Base-by-base conservation (phyloP, 2,888 invertebrate genomes). In the Brenthis hecate region DNA sequence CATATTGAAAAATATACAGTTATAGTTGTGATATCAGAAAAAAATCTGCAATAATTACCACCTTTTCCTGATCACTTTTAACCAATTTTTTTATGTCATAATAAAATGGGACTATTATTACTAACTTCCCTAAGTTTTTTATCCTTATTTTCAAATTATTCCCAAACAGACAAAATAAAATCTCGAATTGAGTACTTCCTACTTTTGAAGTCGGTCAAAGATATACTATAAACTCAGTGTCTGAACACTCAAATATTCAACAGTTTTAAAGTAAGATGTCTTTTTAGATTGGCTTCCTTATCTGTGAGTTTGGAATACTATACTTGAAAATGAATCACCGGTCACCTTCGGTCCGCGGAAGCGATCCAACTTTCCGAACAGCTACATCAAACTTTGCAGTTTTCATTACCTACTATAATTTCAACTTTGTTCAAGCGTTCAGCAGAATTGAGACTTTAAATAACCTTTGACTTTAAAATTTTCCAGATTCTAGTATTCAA, bases 321-420 rank as follows among this genome's bases (percentile, higher is more conserved):
- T 70, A 66, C 56, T 62, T 65, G 61, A 70, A 48, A 43, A 11
- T 55, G 64, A 56, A 66, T 62, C 71, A 62, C 53, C 72, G 67
- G 69, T 62, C 66, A 73, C 70, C 72, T 71, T 69, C 67, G 73
- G 73, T 73, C 75, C 75, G 72, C 64, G 72, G 70, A 72, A 70
- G 28, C 69, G 66, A 66, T 68, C 72, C 68, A 74, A 74, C 62
- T 76, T 72, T 60, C 48, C n/a, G 28, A 69, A 11, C 36, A 74
- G 73, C 74, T 75, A 76, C 65, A 74, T 75, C 71, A 69, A 76
- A 78, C 70, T 77, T 78, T 73, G 70, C 71, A 75, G 74, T 74
- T 77, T 76, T 74, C 76, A 76, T 76, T 77, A 75, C 73, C 75
- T 71, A 55, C 69, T 60, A 60, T 60, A 50, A 58, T 68, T 51